phyloP scores from a whole-genome alignment of 37 sponge, comb jelly and placozoan species.

The Tethya wilhelma region DNA sequence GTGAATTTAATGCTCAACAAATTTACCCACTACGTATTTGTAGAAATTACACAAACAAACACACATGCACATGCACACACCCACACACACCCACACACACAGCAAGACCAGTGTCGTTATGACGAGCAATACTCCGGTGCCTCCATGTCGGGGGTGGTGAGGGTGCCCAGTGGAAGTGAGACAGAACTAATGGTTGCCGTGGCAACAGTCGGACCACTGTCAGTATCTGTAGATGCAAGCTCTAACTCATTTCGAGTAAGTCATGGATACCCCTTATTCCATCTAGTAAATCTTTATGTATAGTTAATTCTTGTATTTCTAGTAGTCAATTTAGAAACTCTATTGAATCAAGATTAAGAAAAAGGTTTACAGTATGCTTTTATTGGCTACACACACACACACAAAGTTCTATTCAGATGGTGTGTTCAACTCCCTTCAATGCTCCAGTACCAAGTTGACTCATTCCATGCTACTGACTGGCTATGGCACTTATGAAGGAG shows the following conservation, averaged over 20 bases:
- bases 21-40: too few species aligned
- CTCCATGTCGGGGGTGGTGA: conserved; percentile 48
- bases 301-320: too few species aligned
- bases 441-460: conserved; percentile 26
- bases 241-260: conserved; percentile 22
- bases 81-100: too few species aligned
- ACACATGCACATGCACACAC: too few species aligned
- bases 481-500: conserved; percentile 39
- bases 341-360: too few species aligned
- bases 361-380: too few species aligned
- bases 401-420: conserved; percentile 66
- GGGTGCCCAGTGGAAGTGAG: conserved; percentile 64
- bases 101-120: conserved; percentile 71
- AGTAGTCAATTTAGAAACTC: too few species aligned
- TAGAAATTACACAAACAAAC: too few species aligned
- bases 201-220: conserved; percentile 15
- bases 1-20: too few species aligned
- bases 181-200: conserved; percentile 15
- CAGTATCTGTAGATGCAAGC: conserved; percentile 13
- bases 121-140: conserved; percentile 44
- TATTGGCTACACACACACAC: background rate
- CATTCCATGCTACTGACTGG: conserved; percentile 59
- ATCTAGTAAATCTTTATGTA: too few species aligned
- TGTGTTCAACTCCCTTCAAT: conserved; percentile 34
- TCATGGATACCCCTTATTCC: too few species aligned